Base-by-base conservation (phyloP, 2,888 invertebrate genomes). In the Stenodera caucasica region DNA sequence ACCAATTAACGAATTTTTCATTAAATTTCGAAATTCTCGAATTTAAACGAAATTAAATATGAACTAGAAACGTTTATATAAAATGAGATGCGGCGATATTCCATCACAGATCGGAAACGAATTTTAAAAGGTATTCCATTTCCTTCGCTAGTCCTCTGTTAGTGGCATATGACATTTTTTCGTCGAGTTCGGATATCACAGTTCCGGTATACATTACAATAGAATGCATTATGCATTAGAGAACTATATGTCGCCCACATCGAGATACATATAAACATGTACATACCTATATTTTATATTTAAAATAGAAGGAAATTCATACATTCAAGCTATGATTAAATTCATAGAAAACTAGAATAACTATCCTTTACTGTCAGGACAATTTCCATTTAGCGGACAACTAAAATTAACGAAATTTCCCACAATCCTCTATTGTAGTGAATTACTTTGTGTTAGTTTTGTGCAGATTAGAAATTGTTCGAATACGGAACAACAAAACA, bases 111-210 rank as follows among this genome's bases (percentile, higher is more conserved):
- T 66, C 67, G 68, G 67, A 69, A 71, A 67, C 64, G 71, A 67
- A 69, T 71, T 65, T 68, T 63, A 61, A 62, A 69, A 70, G 62
- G 68, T 67, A 67, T 71, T 71, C 71, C 70, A 71, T 71, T 71
- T 71, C 70, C 68, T 65, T 55, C 40, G 53, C 56, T 54, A 49
- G 23, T 45, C 65, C n/a, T 61, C 58, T 65, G 62, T 58, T 63
- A 67, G 53, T 67, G 64, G 69, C 67, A 69, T 62, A 67, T 69
- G 68, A 71, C 69, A 66, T 71, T 71, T 71, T 71, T 71, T 71
- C 11, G 4, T 9, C 50, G 61, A 64, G 60, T 58, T 67, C 66
- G 61, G 63, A 69, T 67, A 69, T 66, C 67, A 61, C 61, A 64
- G 33, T 58, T 63, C 66, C 63, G 56, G 64, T 64, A 65, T 67